Base-by-base conservation (phyloP, 2,797 vertebrate genomes). In the Pangasius larnaudii region DNA sequence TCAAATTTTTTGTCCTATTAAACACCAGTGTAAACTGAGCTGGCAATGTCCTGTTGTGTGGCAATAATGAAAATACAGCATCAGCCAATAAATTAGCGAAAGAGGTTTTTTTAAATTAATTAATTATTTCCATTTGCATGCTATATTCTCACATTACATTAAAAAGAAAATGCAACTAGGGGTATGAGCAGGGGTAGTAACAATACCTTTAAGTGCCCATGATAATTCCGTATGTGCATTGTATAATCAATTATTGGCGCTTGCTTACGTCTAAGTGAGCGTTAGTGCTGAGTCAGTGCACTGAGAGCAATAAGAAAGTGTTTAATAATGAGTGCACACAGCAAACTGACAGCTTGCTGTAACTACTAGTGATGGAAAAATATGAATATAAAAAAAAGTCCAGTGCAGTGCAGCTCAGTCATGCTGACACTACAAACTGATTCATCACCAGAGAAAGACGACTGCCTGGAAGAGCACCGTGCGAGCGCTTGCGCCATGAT, bases 391-490 rank as follows among this genome's bases (percentile, higher is more conserved):
- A 77, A 46, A 56, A 51, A 83, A 67, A 67, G 42, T 0, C 42
- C 42, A 42, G 8, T 84, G 61, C 61, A 51, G 59, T 2, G 42
- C 81, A 67, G 36, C 61, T 67, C 81, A 51, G 51, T 39, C 22
- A 63, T 56, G 46, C 77, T 80, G 86, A 87, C 33, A 18, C n/a
- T 42, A 72, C 46, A 56, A 42, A 87, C 46, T 71, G 77, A 87
- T 71, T 81, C 63, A 80, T 69, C 49, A 58, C 51, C 61, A 86
- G 49, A 65, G 51, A 42, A 49, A 56, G 65, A 58, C 1, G 65
- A 58, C 33, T 81, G 33, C 22, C 33, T 59, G 86, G 65, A 81
- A 87, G 86, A 74, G 51, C 33, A 10, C 13, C 0, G 63, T 1
- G 51, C n/a, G 13, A 56, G 39, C n/a, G 58, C 18, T 51, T 13